Percentiles rank a stretch among this genome's conserved stretches.
Evolutionary conservation across 2,113 vertebrate species (phyloP).

Genomic region (Toxotes chatareus): DNA sequence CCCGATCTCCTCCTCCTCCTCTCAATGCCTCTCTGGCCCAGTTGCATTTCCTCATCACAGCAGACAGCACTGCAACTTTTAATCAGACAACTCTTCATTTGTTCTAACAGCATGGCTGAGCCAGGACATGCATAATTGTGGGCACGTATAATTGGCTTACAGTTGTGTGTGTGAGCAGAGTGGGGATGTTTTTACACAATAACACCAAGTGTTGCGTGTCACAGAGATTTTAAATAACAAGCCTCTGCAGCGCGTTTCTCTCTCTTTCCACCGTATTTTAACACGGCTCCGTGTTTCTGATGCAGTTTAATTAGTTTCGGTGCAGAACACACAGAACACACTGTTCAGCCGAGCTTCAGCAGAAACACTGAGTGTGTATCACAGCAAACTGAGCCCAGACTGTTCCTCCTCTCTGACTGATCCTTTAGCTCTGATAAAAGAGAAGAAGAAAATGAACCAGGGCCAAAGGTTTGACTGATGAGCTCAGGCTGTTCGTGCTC

Average conservation of each 20-base stretch:
- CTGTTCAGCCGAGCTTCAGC: too few relatives aligned
- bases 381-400: too few relatives aligned
- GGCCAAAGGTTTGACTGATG: too few relatives aligned
- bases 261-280: not conserved
- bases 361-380: too few relatives aligned
- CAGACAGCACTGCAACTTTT: slow-evolving; percentile 17
- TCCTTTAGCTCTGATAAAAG: too few relatives aligned
- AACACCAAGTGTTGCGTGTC: not conserved
- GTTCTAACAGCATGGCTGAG: not conserved
- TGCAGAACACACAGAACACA: too few relatives aligned
- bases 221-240: not conserved
- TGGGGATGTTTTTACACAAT: not conserved
- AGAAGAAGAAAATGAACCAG: too few relatives aligned
- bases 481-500: too few relatives aligned
- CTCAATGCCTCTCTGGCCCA: slow-evolving; percentile 25
- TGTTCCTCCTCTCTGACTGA: too few relatives aligned
- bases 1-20: not conserved
- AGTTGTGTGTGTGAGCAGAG: not conserved
- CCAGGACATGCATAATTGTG: not conserved
- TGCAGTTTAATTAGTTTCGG: too few relatives aligned
- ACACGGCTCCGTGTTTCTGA: too few relatives aligned
- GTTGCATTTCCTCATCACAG: slow-evolving; percentile 33
- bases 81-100: slow-evolving; percentile 32
- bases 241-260: not conserved
- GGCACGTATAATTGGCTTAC: not conserved